Evolutionary conservation across 2,888 invertebrate genomes (phyloP).

Genomic region (Prenolepis imparis): DNA sequence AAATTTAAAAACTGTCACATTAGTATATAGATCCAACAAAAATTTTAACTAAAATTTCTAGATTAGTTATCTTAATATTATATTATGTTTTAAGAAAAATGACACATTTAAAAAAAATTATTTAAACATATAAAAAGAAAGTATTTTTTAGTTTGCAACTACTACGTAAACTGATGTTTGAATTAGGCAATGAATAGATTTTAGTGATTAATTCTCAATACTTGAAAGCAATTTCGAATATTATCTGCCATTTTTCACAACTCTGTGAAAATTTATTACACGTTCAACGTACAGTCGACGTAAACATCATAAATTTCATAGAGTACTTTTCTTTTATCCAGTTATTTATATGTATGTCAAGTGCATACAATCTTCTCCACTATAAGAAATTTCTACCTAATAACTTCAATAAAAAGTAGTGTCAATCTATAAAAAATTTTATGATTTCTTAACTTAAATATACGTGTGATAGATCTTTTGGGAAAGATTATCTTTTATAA

Average conservation of each 20-base stretch:
- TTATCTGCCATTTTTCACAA: neutral
- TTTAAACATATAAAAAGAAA: neutral
- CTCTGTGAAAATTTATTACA: neutral
- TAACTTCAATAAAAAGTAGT: slow-evolving; percentile 9
- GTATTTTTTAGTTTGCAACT: neutral
- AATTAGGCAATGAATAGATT: neutral
- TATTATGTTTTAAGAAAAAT: neutral
- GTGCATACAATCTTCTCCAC: neutral
- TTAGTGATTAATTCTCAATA: neutral
- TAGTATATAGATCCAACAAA: neutral
- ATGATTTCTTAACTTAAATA: neutral
- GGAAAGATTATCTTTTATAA: neutral
- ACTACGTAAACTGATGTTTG: neutral
- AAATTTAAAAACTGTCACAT: neutral
- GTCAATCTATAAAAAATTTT: neutral
- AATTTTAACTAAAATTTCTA: neutral
- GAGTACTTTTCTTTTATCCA: neutral
- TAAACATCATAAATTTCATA: slow-evolving; percentile 22
- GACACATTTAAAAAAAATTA: neutral
- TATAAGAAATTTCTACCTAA: neutral
- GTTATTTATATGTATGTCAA: slow-evolving; percentile 11
- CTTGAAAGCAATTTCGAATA: neutral
- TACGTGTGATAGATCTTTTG: neutral
- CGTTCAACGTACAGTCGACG: neutral
- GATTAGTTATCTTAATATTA: neutral